Evolutionary conservation across 2,888 invertebrate species (phyloP).

Genomic region (Cylindroiulus punctatus): DNA sequence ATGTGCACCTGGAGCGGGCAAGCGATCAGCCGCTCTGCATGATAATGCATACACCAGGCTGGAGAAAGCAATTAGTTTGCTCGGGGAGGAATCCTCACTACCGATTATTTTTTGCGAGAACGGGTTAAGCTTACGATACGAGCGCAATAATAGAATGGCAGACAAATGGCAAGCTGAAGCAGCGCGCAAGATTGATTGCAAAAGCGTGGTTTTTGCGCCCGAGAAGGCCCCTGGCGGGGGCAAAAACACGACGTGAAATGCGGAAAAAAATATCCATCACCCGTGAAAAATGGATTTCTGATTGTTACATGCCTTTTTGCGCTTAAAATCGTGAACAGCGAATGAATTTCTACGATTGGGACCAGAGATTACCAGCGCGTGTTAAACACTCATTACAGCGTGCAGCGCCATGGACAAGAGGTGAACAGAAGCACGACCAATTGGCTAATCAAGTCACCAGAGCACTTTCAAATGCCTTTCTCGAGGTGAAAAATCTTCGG

Average conservation of each 20-base stretch:
- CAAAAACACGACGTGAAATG: background rate
- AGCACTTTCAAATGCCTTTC: too few relatives aligned
- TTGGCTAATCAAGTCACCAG: too few relatives aligned
- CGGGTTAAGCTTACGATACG: conserved; percentile 19
- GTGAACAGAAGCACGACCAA: too few relatives aligned
- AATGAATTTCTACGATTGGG: background rate
- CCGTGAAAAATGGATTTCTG: conserved; percentile 36
- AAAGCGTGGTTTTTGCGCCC: conserved; percentile 5
- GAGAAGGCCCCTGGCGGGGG: background rate
- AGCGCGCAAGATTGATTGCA: background rate
- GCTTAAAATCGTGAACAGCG: background rate
- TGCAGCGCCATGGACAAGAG: too few relatives aligned
- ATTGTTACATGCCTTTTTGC: background rate
- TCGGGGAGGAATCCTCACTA: background rate
- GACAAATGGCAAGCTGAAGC: background rate
- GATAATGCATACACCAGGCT: background rate
- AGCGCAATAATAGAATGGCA: background rate
- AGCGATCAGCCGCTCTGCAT: conserved; percentile 23
- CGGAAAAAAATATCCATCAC: conserved; percentile 2
- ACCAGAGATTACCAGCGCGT: background rate
- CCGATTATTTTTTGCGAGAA: background rate
- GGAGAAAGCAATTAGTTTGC: conserved; percentile 36
- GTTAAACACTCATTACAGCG: background rate
- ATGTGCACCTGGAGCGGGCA: background rate
- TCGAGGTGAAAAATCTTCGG: too few relatives aligned